Base-by-base conservation (phyloP, 2,888 invertebrate genomes). In the Leucoma salicis region DNA sequence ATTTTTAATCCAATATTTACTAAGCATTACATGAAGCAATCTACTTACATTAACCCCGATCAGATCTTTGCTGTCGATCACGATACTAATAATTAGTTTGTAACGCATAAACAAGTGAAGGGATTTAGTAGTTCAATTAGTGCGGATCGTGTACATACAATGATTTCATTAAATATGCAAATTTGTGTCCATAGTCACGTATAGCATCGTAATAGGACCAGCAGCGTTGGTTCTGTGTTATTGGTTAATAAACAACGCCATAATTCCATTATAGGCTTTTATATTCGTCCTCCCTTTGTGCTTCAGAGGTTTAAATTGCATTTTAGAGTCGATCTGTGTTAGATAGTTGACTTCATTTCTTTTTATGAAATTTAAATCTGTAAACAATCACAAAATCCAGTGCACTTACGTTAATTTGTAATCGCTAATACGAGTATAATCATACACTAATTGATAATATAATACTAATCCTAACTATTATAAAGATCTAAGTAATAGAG, bases 91-190 rank as follows among this genome's bases (percentile, higher is more conserved):
- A 74, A 79, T 78, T 77, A 74, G 70, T 75, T 67, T 66, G 49
- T 55, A 64, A 74, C 73, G 68, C 70, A 74, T 74, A 78, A 74
- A 73, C 74, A 73, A 71, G 66, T 66, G 66, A 66, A 59, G 60
- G 70, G 72, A 77, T 78, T 81, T 78, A 78, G 66, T 71, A 70
- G 70, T 70, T 70, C 75, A 82, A 82, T 81, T 82, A 81, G 67
- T 62, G 67, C 64, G 62, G 73, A 70, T 75, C 74, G 73, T 73
- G 74, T 73, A 72, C 75, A 78, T 69, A 73, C 78, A 76, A 80
- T 82, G 78, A 82, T 81, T 82, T 78, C 79, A 82, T 81, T 80
- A 77, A 78, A 76, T 77, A 81, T 82, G 82, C 76, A 82, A 82
- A 83, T 84, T 74, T 72, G 66, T 59, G 57, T 55, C 44, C 62